A percentile compares a stretch with the other conserved stretches of the same genome.
Conservation (phyloP, 2,888 invertebrate species). For the Atrina japonica region DNA sequence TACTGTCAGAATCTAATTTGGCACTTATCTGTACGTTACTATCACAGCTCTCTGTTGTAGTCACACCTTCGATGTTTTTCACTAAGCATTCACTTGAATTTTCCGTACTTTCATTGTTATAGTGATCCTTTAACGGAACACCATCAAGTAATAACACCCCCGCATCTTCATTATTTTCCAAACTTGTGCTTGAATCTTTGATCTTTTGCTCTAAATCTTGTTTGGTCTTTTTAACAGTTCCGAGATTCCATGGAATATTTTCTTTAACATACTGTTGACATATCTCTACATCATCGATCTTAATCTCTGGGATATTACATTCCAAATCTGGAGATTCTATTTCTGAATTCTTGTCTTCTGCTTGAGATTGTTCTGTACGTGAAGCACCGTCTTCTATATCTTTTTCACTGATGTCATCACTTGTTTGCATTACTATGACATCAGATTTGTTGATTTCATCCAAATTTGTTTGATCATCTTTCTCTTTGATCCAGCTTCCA, state of each 20-base stretch:
- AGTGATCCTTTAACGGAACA: neutral
- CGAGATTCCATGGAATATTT: constrained; percentile 86
- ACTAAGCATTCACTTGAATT: neutral
- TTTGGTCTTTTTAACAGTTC: constrained; percentile 84
- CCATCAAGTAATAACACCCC: neutral
- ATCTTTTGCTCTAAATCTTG: constrained; percentile 85
- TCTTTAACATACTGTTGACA: constrained; percentile 84
- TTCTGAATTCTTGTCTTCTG: neutral
- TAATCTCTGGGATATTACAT: neutral
- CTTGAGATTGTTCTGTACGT: neutral
- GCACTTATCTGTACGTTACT: constrained; percentile 5
- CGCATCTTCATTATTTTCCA: constrained; percentile 4
- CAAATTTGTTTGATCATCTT: constrained; percentile 13
- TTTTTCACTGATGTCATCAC: neutral
- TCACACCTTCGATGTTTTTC: constrained; percentile 15
- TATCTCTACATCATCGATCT: constrained; percentile 36
- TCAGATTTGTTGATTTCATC: constrained; percentile 13
- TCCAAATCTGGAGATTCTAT: neutral
- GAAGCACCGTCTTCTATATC: constrained; percentile 15
- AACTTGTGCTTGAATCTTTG: constrained; percentile 15
- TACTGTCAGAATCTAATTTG: too few relatives aligned
- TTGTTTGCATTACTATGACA: constrained; percentile 3
- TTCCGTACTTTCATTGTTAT: neutral
- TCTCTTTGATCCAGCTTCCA: constrained; percentile 62
- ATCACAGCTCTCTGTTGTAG: constrained; percentile 20